Evolutionary conservation across 2,888 invertebrate species (phyloP).

Genomic region (Melinaea marsaeus): DNA sequence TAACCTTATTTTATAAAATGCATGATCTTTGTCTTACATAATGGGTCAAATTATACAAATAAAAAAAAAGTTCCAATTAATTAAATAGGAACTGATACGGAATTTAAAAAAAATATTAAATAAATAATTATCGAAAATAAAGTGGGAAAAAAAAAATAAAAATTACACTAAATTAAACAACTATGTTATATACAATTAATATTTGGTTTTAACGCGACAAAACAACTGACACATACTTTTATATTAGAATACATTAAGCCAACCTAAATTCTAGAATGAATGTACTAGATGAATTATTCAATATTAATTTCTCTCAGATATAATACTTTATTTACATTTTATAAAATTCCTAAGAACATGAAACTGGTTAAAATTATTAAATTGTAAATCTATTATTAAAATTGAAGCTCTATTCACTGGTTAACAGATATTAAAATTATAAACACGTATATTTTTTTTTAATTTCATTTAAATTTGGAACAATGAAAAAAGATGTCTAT

Average conservation of each 20-base stretch:
- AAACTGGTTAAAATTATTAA: no score
- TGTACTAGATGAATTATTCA: no score
- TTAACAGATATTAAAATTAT: no score
- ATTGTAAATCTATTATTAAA: no score
- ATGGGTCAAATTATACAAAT: constrained; percentile 10
- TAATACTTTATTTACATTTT: no score
- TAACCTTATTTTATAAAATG: constrained; percentile 41
- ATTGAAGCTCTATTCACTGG: no score
- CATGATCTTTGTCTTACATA: constrained; percentile 46
- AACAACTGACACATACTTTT: constrained; percentile 28
- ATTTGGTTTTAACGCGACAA: constrained; percentile 43
- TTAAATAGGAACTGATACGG: neutral
- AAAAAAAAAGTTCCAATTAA: neutral
- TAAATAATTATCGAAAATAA: constrained; percentile 6
- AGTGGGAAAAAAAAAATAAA: neutral
- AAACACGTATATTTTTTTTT: no score
- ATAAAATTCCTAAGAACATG: no score
- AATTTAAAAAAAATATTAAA: no score
- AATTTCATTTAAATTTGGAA: no score
- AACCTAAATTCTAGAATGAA: neutral
- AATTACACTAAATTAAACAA: constrained; percentile 26
- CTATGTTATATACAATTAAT: constrained; percentile 48
- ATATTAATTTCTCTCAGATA: no score
- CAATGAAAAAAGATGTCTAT: no score
- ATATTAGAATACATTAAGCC: neutral